A percentile compares a stretch with the other conserved stretches of the same genome.
These are phyloP conservation scores for Cebidichthys violaceus DNA, from an alignment of 2,113 vertebrate genomes.

Conservation along the genomic window DNA sequence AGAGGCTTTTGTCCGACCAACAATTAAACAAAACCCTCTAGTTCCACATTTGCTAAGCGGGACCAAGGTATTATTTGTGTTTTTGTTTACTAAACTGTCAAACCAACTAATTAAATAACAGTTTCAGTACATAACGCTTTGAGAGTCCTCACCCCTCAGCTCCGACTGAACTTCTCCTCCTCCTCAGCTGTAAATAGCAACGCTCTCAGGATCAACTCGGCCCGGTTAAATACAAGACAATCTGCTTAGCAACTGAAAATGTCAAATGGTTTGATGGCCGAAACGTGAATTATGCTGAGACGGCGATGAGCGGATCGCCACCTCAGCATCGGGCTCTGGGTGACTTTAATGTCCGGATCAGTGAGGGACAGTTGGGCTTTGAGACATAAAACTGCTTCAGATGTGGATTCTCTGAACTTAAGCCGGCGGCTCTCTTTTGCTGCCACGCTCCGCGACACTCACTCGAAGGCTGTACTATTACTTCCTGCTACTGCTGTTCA, in stretches of 20 bases:
- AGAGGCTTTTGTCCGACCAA: too few species aligned
- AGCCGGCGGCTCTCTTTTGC: too few species aligned
- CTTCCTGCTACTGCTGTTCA: too few species aligned
- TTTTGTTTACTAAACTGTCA: background rate
- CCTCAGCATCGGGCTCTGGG: background rate
- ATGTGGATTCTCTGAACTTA: background rate
- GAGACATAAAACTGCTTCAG: background rate
- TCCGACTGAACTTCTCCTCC: background rate
- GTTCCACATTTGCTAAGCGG: too few species aligned
- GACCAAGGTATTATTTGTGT: background rate
- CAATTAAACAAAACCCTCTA: too few species aligned
- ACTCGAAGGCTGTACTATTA: too few species aligned
- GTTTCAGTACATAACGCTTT: background rate
- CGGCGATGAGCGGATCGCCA: slow-evolving; percentile 7
- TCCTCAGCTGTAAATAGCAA: background rate
- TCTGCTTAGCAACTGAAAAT: slow-evolving; percentile 50
- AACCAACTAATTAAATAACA: background rate
- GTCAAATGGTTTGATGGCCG: slow-evolving; percentile 34
- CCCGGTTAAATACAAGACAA: slow-evolving; percentile 12
- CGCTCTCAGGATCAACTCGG: background rate
- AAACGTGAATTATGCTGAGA: slow-evolving; percentile 32
- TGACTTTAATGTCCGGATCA: slow-evolving; percentile 14
- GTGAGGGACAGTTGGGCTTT: background rate
- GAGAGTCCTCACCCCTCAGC: background rate
- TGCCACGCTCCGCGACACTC: too few species aligned